Conservation (phyloP, 1,140 invertebrate species). For the Drosophila serrata region DNA sequence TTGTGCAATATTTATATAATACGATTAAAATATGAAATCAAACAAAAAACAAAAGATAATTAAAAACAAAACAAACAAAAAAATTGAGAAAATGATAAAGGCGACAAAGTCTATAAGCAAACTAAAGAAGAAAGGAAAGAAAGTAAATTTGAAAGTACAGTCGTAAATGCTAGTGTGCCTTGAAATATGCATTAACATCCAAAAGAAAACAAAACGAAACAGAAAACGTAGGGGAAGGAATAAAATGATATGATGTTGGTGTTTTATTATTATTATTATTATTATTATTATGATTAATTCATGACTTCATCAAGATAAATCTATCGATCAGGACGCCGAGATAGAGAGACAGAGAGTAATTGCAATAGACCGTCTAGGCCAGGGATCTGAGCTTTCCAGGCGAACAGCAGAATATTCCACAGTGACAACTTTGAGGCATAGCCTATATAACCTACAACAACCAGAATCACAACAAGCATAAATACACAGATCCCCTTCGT, state of each 20-base stretch:
- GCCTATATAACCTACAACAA: slow-evolving; percentile 38
- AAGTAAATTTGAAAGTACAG: slow-evolving; percentile 76
- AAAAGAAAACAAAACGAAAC: slow-evolving; percentile 44
- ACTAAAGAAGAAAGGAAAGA: slow-evolving; percentile 15
- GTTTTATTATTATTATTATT: slow-evolving; percentile 51
- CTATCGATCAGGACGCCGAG: slow-evolving; percentile 8
- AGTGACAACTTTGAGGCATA: slow-evolving; percentile 31
- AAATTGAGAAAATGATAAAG: slow-evolving; percentile 8
- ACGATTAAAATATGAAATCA: slow-evolving; percentile 60
- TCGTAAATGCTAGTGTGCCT: slow-evolving; percentile 83
- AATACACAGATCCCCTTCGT: slow-evolving; percentile 55
- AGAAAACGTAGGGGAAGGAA: slow-evolving; percentile 35
- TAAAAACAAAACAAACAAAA: slow-evolving; percentile 37
- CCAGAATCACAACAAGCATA: slow-evolving; percentile 77
- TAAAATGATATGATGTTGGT: slow-evolving; percentile 39
- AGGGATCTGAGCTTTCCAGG: slow-evolving; percentile 27
- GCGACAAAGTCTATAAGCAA: slow-evolving; percentile 33
- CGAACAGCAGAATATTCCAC: slow-evolving; percentile 37
- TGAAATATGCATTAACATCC: slow-evolving; percentile 78
- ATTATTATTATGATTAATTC: slow-evolving; percentile 32
- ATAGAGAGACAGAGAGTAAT: slow-evolving; percentile 30
- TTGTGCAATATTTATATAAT: slow-evolving; percentile 83
- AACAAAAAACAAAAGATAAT: slow-evolving; percentile 49
- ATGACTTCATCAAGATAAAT: slow-evolving; percentile 30
- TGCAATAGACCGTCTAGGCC: slow-evolving; percentile 55